A percentile compares a stretch with the other conserved stretches of the same genome.
phyloP scores from a whole-genome alignment of 1,140 invertebrate genomes.

The Triops cancriformis region DNA sequence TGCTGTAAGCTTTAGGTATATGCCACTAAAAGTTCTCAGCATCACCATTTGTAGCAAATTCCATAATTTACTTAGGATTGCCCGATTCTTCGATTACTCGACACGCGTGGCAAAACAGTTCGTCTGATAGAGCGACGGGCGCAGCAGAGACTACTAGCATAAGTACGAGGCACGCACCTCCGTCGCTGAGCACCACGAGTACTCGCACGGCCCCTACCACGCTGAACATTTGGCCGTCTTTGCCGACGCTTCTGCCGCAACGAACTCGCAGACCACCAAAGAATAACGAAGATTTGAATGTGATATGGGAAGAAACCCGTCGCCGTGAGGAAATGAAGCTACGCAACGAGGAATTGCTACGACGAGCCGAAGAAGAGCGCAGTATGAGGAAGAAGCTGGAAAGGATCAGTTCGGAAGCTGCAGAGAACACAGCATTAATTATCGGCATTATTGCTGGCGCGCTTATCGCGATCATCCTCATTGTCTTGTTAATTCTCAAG shows the following conservation, averaged over 20 bases:
- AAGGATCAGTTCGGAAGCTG: slow-evolving; percentile 59
- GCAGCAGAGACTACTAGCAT: not conserved
- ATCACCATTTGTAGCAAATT: too few relatives aligned
- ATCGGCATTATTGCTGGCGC: slow-evolving; percentile 85
- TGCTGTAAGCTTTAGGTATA: too few relatives aligned
- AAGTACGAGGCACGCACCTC: not conserved
- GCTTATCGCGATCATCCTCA: slow-evolving; percentile 79
- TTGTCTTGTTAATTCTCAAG: slow-evolving; percentile 80
- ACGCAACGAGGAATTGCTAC: not conserved
- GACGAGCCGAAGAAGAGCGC: slow-evolving; percentile 9
- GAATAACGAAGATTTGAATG: not conserved
- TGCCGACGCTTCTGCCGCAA: not conserved
- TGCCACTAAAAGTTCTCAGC: too few relatives aligned
- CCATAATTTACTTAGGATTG: not conserved
- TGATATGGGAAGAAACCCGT: not conserved
- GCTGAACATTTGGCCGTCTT: not conserved
- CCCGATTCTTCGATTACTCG: not conserved
- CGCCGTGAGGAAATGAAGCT: not conserved
- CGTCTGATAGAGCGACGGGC: not conserved
- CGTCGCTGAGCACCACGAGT: not conserved
- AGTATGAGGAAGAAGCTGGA: slow-evolving; percentile 41
- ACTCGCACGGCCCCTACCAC: not conserved
- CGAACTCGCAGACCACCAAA: not conserved
- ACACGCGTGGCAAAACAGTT: not conserved
- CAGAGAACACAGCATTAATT: slow-evolving; percentile 63